Evolutionary conservation across 2,797 vertebrate species (phyloP).

Genomic region (Oreochromis grahami): DNA sequence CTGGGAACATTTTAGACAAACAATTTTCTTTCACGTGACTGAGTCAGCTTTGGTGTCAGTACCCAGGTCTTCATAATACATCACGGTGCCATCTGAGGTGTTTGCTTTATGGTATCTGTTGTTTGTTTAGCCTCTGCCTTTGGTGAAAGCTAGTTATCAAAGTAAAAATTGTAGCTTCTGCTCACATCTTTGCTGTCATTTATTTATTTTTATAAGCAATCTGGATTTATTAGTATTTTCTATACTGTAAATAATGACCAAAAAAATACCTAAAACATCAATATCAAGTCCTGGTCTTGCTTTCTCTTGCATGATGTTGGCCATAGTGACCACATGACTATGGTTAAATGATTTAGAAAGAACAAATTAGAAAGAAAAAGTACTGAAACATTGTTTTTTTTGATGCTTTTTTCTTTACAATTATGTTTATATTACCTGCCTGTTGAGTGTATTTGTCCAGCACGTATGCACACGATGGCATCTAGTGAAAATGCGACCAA

Average conservation of each 20-base stretch:
- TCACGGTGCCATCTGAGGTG: rapidly evolving
- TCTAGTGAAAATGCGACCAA: rapidly evolving
- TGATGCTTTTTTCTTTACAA: no score
- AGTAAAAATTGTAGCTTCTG: background rate
- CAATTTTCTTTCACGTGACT: background rate
- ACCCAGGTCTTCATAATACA: background rate
- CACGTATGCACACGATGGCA: background rate
- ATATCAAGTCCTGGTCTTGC: background rate
- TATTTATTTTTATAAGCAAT: background rate
- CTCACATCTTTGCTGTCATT: background rate
- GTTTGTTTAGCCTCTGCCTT: background rate
- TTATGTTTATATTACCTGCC: background rate
- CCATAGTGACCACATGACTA: background rate
- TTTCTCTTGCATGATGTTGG: rapidly evolving
- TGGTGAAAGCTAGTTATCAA: background rate
- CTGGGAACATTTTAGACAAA: no score
- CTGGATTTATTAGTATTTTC: rapidly evolving
- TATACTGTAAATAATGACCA: background rate
- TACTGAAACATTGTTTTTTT: background rate
- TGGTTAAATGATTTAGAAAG: background rate
- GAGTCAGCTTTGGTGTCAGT: background rate
- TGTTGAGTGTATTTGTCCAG: background rate
- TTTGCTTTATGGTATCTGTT: background rate
- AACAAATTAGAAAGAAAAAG: background rate
- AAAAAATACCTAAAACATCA: background rate